Percentiles rank a stretch among this genome's conserved stretches.
Evolutionary conservation across 2,797 vertebrate genomes (phyloP).

Genomic region (Acrossocheilus fasciatus): DNA sequence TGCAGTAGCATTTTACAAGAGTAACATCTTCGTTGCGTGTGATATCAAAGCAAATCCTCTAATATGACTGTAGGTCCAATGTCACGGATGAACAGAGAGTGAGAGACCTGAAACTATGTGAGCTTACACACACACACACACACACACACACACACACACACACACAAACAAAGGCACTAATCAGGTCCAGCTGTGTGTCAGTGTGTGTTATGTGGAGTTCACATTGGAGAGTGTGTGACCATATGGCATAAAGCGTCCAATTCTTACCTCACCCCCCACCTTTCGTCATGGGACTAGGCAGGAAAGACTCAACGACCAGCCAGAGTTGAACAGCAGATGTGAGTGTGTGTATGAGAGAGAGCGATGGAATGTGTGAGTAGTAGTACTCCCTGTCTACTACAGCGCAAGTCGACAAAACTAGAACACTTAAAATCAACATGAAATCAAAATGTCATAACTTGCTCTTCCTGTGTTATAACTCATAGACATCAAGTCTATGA

Average conservation of each 20-base stretch:
- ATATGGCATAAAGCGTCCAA: conserved; percentile 55
- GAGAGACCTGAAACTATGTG: conserved; percentile 31
- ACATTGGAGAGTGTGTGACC: conserved; percentile 48
- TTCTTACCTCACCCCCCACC: conserved; percentile 57
- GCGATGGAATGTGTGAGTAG: conserved; percentile 15
- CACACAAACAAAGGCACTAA: conserved; percentile 20
- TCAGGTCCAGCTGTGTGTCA: conserved; percentile 48
- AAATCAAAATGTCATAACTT: not conserved
- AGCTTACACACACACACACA: conserved; percentile 1
- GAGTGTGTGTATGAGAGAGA: conserved; percentile 45
- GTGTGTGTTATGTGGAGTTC: conserved; percentile 49
- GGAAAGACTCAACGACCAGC: conserved; percentile 47
- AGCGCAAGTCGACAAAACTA: not conserved
- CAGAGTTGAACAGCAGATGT: conserved; percentile 54
- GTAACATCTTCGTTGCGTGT: not conserved
- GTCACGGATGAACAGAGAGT: conserved; percentile 39
- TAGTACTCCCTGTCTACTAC: not conserved
- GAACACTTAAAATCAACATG: not conserved
- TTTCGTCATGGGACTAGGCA: conserved; percentile 49
- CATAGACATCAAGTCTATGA: too few relatives aligned
- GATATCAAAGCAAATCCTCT: conserved; percentile 8
- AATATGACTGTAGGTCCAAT: conserved; percentile 22
- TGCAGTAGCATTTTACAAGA: not conserved
- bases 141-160: conserved; percentile 21
- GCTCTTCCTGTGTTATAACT: not conserved